These are phyloP conservation scores for Notoglanidium macrostoma DNA, from an alignment of 2,797 vertebrate species.

Conservation along the genomic window DNA sequence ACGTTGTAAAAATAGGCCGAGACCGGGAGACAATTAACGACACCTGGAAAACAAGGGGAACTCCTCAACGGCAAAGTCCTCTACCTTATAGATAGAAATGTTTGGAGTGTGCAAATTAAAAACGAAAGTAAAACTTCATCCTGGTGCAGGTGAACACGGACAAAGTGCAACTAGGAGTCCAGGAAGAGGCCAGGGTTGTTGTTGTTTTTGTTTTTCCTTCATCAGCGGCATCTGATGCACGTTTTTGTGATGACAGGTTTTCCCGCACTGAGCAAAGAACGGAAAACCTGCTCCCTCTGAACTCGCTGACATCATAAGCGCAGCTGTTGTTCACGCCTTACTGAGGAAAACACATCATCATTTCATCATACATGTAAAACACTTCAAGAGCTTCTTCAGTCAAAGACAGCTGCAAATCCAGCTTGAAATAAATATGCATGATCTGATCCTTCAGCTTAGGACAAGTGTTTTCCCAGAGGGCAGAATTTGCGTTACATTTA, in stretches of 20 bases:
- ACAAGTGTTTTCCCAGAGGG: not conserved
- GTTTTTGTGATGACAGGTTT: not conserved
- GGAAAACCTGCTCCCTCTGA: not conserved
- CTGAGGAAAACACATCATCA: not conserved
- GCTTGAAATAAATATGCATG: not conserved
- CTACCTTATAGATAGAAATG: not conserved
- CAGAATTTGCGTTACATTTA: not conserved
- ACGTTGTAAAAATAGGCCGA: not conserved
- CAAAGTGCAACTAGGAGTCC: not conserved
- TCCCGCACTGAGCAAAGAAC: not conserved
- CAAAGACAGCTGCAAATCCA: not conserved
- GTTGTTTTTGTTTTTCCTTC: not conserved
- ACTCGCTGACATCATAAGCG: not conserved
- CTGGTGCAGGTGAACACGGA: not conserved
- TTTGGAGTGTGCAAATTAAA: not conserved
- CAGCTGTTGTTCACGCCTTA: too few species aligned
- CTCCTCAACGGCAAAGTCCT: not conserved
- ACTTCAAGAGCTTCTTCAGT: not conserved
- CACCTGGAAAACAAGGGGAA: constrained; percentile 17
- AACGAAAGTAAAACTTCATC: not conserved
- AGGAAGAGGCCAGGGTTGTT: not conserved
- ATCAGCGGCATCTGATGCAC: not conserved
- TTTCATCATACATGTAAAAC: not conserved
- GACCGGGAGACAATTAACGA: not conserved
- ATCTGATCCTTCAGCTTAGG: not conserved